Conservation (phyloP, 1,140 invertebrate genomes). For the Mercenaria mercenaria region DNA sequence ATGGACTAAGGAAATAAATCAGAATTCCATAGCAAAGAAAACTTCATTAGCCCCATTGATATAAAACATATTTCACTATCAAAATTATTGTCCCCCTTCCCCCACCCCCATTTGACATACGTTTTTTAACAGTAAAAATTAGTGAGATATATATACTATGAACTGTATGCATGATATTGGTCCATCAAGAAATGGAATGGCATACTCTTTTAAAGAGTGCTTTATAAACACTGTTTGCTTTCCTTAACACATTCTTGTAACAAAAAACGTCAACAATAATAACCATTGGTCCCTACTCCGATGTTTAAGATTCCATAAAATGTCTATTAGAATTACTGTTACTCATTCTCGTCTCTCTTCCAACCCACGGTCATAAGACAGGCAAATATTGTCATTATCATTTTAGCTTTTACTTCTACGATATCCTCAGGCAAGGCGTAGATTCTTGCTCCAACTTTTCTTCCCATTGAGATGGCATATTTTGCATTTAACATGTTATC, state of each 20-base stretch:
- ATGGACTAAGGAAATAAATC: too few species aligned
- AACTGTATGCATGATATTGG: neutral
- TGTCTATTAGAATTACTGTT: neutral
- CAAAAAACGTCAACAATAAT: neutral
- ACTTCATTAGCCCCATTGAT: neutral
- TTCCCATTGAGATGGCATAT: conserved; percentile 99
- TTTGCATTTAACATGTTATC: conserved; percentile 98
- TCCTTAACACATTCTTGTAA: neutral
- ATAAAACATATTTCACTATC: too few species aligned
- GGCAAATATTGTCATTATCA: conserved; percentile 99
- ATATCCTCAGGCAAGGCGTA: conserved; percentile 99
- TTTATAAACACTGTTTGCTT: neutral
- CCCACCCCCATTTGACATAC: too few species aligned
- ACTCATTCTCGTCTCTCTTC: conserved; percentile 20
- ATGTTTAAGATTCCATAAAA: conserved; percentile 6
- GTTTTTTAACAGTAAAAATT: neutral
- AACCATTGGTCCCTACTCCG: neutral
- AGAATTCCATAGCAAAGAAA: too few species aligned
- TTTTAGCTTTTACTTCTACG: conserved; percentile 98
- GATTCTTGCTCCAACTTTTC: conserved; percentile 98
- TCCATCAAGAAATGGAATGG: neutral
- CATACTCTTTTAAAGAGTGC: neutral
- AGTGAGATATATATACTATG: neutral
- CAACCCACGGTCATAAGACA: conserved; percentile 98
- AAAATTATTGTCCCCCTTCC: too few species aligned